A percentile compares a stretch with the other conserved stretches of the same genome.
phyloP scores from a whole-genome alignment of 2,888 invertebrate species.

The Theretra japonica region DNA sequence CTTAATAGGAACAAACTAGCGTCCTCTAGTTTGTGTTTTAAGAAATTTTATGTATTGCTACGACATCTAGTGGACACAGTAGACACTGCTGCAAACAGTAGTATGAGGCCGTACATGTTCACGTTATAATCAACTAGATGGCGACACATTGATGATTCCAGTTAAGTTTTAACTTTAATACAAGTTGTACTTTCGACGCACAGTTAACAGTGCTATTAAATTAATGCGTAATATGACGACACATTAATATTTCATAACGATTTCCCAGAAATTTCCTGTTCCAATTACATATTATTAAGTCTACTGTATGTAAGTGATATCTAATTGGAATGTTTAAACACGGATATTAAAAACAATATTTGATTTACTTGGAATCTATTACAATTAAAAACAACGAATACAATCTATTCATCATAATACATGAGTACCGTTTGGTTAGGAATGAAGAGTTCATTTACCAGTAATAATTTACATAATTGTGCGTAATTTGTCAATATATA shows the following conservation, averaged over 20 bases:
- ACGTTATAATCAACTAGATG: neutral
- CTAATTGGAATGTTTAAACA: neutral
- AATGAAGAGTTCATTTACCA: too few relatives aligned
- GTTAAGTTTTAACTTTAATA: neutral
- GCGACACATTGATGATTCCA: neutral
- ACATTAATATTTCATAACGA: slow-evolving; percentile 15
- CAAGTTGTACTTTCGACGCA: too few relatives aligned
- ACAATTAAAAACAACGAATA: too few relatives aligned
- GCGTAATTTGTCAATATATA: too few relatives aligned
- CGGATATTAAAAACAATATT: too few relatives aligned
- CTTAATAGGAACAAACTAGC: too few relatives aligned
- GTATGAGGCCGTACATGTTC: neutral
- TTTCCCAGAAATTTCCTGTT: slow-evolving; percentile 12
- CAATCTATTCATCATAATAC: too few relatives aligned
- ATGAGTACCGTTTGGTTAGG: too few relatives aligned
- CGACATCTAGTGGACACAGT: neutral
- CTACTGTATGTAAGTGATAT: neutral
- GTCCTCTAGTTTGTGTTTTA: too few relatives aligned
- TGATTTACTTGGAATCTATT: too few relatives aligned
- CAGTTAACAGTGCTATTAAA: slow-evolving; percentile 15
- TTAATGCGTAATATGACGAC: neutral
- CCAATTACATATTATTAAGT: neutral
- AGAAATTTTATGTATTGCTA: too few relatives aligned
- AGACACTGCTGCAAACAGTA: neutral
- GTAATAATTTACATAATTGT: too few relatives aligned